Base-by-base conservation (phyloP, 2,113 vertebrate species). In the Aphelocoma coerulescens region DNA sequence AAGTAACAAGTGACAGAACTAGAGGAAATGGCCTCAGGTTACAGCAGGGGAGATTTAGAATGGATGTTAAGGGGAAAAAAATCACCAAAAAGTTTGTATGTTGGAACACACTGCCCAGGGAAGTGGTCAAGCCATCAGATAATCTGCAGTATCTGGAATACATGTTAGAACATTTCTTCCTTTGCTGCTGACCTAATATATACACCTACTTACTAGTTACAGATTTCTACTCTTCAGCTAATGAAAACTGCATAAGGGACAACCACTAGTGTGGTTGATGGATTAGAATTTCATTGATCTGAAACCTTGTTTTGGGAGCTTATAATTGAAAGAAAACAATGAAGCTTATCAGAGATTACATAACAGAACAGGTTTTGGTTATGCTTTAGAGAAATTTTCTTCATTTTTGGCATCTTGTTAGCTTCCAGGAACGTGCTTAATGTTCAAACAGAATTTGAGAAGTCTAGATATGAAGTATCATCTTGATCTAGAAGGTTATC, bases 321-420 rank as follows among this genome's bases (percentile, higher is more conserved):
- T 89, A 43, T 74, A 19, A 66, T 13, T 72, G 62, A 91, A 91
- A 89, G 33, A 49, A 94, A 89, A 91, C 54, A 93, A 26, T 68
- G 35, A 77, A 74, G 43, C 76, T 89, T 95, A 93, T 94, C 93
- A 94, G 41, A 94, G 82, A 71, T 96, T 93, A 97, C 66, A 58
- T 74, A 79, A 69, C 39, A 93, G 54, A 84, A 88, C 35, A 89
- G 88, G 59, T 92, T 97, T 94, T 97, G 74, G 88, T 97, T 96
- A 87, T 59, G 66, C 66, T 85, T 98, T 91, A 63, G 43, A 95
- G 78, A 97, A 93, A 61, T 19, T 75, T 84, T 73, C 26, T 92
- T 96, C 85, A 90, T 66, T 75, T 97, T 95, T 97, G n/a, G 21
- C 75, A 58, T 55, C 73, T 90, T 88, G 35, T 49, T 88, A 72